Conservation (phyloP, 2,888 invertebrate genomes). For the Eledona agricola region DNA sequence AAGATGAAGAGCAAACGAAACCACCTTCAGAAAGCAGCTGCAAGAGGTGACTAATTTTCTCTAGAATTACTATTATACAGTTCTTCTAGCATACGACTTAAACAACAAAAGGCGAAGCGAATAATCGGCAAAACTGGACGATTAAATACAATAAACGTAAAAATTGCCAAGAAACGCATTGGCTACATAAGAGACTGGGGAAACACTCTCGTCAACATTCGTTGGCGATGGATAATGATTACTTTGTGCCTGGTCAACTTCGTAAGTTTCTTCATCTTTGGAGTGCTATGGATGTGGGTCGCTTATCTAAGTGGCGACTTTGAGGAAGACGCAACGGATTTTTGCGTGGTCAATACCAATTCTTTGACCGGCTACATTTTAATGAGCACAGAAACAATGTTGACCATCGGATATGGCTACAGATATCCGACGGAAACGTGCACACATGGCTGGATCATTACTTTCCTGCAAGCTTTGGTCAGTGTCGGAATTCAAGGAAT, state of each 20-base stretch:
- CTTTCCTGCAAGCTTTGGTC: conserved; percentile 51
- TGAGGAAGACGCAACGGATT: conserved; percentile 40
- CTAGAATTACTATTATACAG: conserved; percentile 12
- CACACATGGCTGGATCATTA: conserved; percentile 51
- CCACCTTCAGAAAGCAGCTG: not conserved
- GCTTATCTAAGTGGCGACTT: conserved; percentile 50
- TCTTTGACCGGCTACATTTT: conserved; percentile 54
- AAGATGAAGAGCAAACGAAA: not conserved
- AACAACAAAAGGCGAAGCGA: conserved; percentile 36
- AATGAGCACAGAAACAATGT: conserved; percentile 55
- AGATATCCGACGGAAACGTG: conserved; percentile 55
- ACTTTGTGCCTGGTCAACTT: conserved; percentile 52
- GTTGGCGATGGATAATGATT: conserved; percentile 77
- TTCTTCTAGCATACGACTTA: not conserved
- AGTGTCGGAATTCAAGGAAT: conserved; percentile 56
- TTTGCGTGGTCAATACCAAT: conserved; percentile 51
- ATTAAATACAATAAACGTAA: conserved; percentile 46
- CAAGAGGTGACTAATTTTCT: conserved; percentile 2
- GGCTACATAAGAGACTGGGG: conserved; percentile 65
- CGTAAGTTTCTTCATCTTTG: conserved; percentile 47
- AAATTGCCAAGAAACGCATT: conserved; percentile 50
- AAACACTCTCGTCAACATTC: conserved; percentile 73
- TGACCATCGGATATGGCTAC: conserved; percentile 55
- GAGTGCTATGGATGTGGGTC: conserved; percentile 48
- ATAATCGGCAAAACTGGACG: conserved; percentile 50